Conservation (phyloP, 1,140 invertebrate species). For the Battus philenor region DNA sequence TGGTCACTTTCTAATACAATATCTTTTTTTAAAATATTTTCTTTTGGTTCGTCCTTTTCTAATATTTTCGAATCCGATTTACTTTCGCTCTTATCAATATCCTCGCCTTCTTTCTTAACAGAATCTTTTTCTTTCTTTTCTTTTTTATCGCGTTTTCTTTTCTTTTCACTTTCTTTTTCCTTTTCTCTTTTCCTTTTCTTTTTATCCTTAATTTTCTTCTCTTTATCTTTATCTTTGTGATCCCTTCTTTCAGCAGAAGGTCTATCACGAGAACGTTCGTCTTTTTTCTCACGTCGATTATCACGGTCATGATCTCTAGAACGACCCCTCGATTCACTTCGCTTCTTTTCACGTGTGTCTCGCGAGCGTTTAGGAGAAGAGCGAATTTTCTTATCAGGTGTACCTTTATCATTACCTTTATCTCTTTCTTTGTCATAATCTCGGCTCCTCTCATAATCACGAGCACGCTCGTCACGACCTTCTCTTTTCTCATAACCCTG, state of each 20-base stretch:
- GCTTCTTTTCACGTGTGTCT: slow-evolving; percentile 56
- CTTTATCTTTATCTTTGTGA: slow-evolving; percentile 68
- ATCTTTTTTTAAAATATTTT: slow-evolving; percentile 21
- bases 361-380: slow-evolving; percentile 55
- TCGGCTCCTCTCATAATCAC: slow-evolving; percentile 55
- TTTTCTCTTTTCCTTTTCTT: slow-evolving; percentile 64
- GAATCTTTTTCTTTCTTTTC: slow-evolving; percentile 67
- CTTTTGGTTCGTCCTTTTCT: slow-evolving; percentile 21
- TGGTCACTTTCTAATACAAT: slow-evolving; percentile 21
- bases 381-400: slow-evolving; percentile 59
- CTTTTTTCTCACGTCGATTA: slow-evolving; percentile 56
- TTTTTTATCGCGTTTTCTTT: slow-evolving; percentile 70
- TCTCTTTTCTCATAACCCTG: slow-evolving; percentile 43
- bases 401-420: slow-evolving; percentile 48
- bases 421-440: slow-evolving; percentile 64
- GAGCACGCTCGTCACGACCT: slow-evolving; percentile 42
- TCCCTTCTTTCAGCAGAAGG: slow-evolving; percentile 55
- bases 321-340: slow-evolving; percentile 64
- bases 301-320: slow-evolving; percentile 54
- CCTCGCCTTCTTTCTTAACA: slow-evolving; percentile 42
- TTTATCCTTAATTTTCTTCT: slow-evolving; percentile 69
- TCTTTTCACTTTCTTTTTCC: slow-evolving; percentile 68
- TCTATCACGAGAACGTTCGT: slow-evolving; percentile 58
- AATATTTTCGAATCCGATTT: slow-evolving; percentile 23
- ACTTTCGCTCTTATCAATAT: slow-evolving; percentile 21